phyloP scores from a whole-genome alignment of 1,140 invertebrate genomes.

The Tetramorium simillimum region DNA sequence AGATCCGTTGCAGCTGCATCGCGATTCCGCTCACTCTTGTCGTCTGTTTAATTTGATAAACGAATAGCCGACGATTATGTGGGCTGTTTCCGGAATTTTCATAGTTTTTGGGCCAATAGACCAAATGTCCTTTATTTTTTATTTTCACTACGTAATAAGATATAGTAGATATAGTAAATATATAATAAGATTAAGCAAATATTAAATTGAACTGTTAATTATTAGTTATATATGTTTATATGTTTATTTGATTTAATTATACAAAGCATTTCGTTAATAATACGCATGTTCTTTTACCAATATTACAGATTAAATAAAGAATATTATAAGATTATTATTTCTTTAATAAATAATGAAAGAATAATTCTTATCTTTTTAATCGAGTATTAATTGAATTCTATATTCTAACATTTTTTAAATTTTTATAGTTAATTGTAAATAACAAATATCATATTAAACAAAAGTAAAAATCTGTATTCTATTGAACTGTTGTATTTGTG shows the following conservation, averaged over 20 bases:
- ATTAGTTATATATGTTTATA: slow-evolving; percentile 4
- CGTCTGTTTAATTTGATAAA: slow-evolving; percentile 9
- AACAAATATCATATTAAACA: neutral
- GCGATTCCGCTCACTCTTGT: slow-evolving; percentile 13
- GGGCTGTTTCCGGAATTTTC: neutral
- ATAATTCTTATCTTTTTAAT: neutral
- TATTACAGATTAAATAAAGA: neutral
- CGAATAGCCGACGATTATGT: neutral
- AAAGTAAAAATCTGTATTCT: neutral
- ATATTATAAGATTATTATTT: neutral
- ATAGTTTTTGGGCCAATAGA: neutral
- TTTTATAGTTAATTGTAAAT: neutral
- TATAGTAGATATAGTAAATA: too few species aligned
- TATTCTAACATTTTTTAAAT: neutral
- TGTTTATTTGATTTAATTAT: neutral
- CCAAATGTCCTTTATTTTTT: neutral
- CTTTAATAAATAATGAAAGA: neutral
- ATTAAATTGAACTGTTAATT: neutral
- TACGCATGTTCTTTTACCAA: neutral
- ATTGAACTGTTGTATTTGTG: neutral
- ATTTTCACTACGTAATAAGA: neutral
- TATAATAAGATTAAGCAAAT: neutral
- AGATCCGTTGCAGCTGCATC: slow-evolving; percentile 16
- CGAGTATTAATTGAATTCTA: neutral
- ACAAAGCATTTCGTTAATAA: neutral